A percentile compares a stretch with the other conserved stretches of the same genome.
These are phyloP conservation scores for Varecia variegata DNA, from an alignment of 2,797 vertebrate genomes.

Conservation along the genomic window DNA sequence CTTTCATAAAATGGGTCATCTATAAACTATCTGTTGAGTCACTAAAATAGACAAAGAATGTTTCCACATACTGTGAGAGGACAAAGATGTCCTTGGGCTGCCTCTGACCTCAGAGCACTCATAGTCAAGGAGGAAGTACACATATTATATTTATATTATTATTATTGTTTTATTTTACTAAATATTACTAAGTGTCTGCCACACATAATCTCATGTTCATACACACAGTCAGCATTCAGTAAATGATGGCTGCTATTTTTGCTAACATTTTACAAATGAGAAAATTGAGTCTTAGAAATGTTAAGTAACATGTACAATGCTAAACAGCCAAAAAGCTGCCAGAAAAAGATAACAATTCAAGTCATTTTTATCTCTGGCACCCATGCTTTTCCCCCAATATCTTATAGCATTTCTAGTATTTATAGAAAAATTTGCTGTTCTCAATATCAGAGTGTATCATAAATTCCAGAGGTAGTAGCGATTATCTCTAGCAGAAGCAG, in stretches of 20 bases:
- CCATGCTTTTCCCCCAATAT: neutral
- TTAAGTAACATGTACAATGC: neutral
- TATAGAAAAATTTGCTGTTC: neutral
- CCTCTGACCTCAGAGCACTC: neutral
- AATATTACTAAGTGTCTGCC: neutral
- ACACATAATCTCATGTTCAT: accelerated
- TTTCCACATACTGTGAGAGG: neutral
- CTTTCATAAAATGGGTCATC: neutral
- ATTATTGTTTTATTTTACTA: neutral
- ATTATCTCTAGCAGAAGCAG: neutral
- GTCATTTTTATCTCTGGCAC: neutral
- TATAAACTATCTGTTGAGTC: neutral
- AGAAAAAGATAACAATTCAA: neutral
- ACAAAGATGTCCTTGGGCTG: neutral
- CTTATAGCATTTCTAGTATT: neutral
- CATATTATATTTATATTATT: accelerated
- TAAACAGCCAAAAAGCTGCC: neutral
- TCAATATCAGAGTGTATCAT: neutral
- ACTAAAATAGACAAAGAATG: neutral
- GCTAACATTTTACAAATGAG: neutral
- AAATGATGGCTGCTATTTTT: neutral
- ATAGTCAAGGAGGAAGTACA: accelerated
- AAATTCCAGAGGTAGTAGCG: neutral
- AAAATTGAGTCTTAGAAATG: neutral
- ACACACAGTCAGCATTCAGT: neutral